Base-by-base conservation (phyloP, 2,113 vertebrate genomes). In the Bufo gargarizans region DNA sequence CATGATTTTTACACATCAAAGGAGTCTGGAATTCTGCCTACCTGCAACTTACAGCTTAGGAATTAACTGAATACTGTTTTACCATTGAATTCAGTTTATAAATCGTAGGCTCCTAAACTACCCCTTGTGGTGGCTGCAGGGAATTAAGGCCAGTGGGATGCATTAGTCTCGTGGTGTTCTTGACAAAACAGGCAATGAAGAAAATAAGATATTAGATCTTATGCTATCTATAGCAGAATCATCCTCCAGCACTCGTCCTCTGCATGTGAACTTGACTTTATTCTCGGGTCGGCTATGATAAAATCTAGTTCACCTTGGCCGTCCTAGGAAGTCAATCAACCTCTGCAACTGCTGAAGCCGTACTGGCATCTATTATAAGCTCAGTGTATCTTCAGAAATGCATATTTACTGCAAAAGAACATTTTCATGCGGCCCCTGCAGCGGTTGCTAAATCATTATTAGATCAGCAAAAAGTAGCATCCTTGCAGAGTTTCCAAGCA, bases 241-340 rank as follows among this genome's bases (percentile, higher is more conserved):
- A 20, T 20, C 45, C 47, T 76, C 33, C 47, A 2, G 16, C 14
- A 17, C 16, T 19, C 2, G 10, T 74, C 10, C 45, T 50, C 72
- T 50, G 43, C 4, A 19, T 50, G 20, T 50, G 20, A 50, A 47
- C 47, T 2, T 76, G 45, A 76, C 50, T 50, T 6, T 3, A 10
- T 20, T 76, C 72, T 76, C 72, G 50, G 72, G 47, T 3, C 72
- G 5, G 72, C 45, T 49, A 76, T 76, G 72, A 76, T 47, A 76
- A 50, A 49, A 76, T 76, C 72, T 50, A 6, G 3, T 50, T 76
- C 72, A 76, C 72, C 72, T 76, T 76, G 45, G 10, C 17, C 20
- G 72, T 76, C 72, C 72, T 76, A 49, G 72, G 72, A 50, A 50
- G 72, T 76, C 72, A 76, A 76, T 49, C 72, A 50, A 17, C 45